Evolutionary conservation across 2,888 invertebrate species (phyloP), one percentile per base, ranked within the genome.

Genomic region (Meandrusa payeni): DNA sequence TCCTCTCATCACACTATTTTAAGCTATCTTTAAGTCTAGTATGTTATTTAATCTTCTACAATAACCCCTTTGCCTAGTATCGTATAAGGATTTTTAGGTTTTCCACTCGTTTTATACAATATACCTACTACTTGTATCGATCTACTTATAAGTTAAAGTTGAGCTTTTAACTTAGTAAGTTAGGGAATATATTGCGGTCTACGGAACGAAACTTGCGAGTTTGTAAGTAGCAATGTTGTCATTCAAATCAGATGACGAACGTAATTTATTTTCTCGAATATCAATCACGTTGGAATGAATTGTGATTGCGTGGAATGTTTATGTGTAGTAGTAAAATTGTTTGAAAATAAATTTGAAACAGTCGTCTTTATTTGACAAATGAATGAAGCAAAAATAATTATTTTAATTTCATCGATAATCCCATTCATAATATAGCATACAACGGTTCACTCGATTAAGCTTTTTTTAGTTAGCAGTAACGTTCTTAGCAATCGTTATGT

Each of bases 81-180:
- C 61, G 53, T 71, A 63, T 48, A 82, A 83, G 82, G 77, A 64
- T 73, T 76, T 76, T 85, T 83, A 82, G 81, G 79, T 83, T 87
- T 86, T 86, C 82, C 85, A 87, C 85, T 83, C 82, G 76, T 87
- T 87, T 86, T 87, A 82, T 87, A 87, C 85, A 83, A 80, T 83
- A 78, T 83, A 82, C 76, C 72, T 74, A 64, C 27, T 54, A 54
- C 53, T 50, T 53, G 50, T 64, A 62, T 76, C 71, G 59, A 74
- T 74, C 73, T 82, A 83, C 73, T 57, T 78, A 79, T 85, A 87
- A 83, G 78, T 85, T 85, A 79, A 83, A 77, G 72, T 81, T 81
- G 86, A 87, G 86, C 86, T 86, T 86, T 76, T 82, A 81, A 63
- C 56, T 74, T 79, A 81, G 70, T 39, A 40, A 39, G 56, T 64